Evolutionary conservation across 2,888 invertebrate species (phyloP), one percentile per base, ranked within the genome.

Genomic region (Mesoligia furuncula): DNA sequence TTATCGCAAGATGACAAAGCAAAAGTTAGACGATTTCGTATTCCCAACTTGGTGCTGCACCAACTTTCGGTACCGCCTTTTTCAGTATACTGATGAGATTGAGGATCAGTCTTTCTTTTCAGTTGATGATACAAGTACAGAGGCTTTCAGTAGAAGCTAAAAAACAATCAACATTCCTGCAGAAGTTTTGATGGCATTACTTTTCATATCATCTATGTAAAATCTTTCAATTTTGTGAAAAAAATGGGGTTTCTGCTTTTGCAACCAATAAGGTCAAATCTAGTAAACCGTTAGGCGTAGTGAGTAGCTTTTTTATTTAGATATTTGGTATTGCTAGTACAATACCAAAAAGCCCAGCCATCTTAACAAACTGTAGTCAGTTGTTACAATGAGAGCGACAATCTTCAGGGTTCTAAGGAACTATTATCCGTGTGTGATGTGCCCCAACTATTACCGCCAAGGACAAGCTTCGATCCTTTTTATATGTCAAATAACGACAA

Each of bases 401-500:
- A n/a, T 57, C n/a, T n/a, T 57, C n/a, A n/a, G 54, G 54, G 11
- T n/a, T 54, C 11, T 0, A n/a, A 13, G 24, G 11, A 54, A 57
- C 72, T 27, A 24, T 68, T 70, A 67, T 48, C 67, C 82, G 73
- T 61, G 62, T 76, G 66, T 72, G 75, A 83, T 82, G 71, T 73
- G 71, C 24, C n/a, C 57, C 61, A 36, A 77, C 80, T 83, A 85
- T 85, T 80, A 84, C 73, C 73, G 66, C 66, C 77, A 86, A 79
- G 79, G 81, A 75, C 73, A 77, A 71, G 78, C 72, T 74, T 75
- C 71, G 74, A 75, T 77, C 86, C 86, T 77, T 84, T 84, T 83
- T 79, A 75, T 79, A 75, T 78, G 81, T 81, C 81, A 84, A 81
- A 81, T 86, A 86, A 85, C 81, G 86, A 85, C 81, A 84, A 84